Evolutionary conservation across 2,797 vertebrate species (phyloP), one percentile per base, ranked within the genome.

Genomic region (Labroides dimidiatus): DNA sequence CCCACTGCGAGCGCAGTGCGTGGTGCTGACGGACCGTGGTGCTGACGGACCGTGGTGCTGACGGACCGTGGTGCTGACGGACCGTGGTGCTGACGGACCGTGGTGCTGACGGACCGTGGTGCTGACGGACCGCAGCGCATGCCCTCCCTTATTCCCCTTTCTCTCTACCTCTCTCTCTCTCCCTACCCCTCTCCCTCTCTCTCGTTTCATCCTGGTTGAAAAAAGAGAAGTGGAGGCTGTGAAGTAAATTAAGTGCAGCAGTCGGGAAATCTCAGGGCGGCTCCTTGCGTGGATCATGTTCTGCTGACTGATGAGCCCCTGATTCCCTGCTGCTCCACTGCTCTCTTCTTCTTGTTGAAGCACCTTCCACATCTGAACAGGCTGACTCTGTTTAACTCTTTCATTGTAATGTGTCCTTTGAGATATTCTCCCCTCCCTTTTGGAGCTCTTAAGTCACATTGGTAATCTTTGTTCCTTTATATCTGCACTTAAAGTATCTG

Each of bases 271-370:
- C 70, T 41, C 45, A 75, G 80, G 82, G 82, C 80, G 64, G 78
- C 78, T 64, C 75, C 62, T 20, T 9, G 24, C 57, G 54, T 62
- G 75, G 82, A 86, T 87, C 84, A 69, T 61, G 72, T 85, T 89
- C 75, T 83, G 82, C 78, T 87, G 84, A 87, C 78, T 71, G 76
- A 80, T 66, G 72, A 78, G 57, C 44, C 52, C 43, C 64, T 42
- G 50, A 42, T 49, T 21, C 61, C 64, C 56, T 19, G 51, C 56
- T 33, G 45, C 60, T 57, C 58, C 57, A 24, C 13, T 10, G 11
- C 23, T 49, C 55, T 55, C 49, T 52, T 33, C 23, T 12, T 12
- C n/a, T 59, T 20, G 54, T 60, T 36, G 6, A 62, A 30, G 2
- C 37, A 44, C n/a, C n/a, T n/a, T n/a, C n/a, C n/a, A n/a, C 52